Evolutionary conservation across 2,113 vertebrate genomes (phyloP), one percentile per base, ranked within the genome.

Genomic region (Pionites leucogaster): DNA sequence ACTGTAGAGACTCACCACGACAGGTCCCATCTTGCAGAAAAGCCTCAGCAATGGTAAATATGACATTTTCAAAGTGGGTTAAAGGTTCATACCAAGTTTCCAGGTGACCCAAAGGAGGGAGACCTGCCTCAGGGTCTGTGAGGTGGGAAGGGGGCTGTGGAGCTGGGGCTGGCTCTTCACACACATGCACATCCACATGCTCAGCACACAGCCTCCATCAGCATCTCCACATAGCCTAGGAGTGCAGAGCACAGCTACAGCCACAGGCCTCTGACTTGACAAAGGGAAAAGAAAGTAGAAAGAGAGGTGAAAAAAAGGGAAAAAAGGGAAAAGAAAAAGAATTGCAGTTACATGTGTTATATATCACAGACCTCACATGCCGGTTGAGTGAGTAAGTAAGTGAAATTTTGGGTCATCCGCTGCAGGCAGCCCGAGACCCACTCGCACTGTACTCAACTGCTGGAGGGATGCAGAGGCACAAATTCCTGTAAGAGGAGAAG

Each of bases 401-500:
- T 9, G 17, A 82, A 53, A 23, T 24, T 90, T 90, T 67, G 71
- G 68, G 79, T 90, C 27, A 37, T 16, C 15, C 22, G 1, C 25
- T 75, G n/a, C 57, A 71, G 55, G 50, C 59, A 68, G 49, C 18
- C 59, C 33, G 2, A 2, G 46, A 50, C 42, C 63, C 53, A 46
- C 29, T 28, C 2, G 0, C 63, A 10, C 0, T 0, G 17, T 14
- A 37, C 27, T 74, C 53, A 24, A 50, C 24, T 29, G n/a, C 41
- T 74, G 60, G 9, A 75, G 9, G 41, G 29, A 13, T 25, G 24
- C 1, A 2, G 49, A 59, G 39, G 25, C 50, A 69, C 62, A 39
- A n/a, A 44, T 13, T 65, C 28, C 82, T 72, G 0, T 5, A 31
- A 55, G 20, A 76, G 39, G 39, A 70, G 39, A 42, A 57, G 35